Conservation (phyloP, 2,797 vertebrate species). For the Lacerta bilineata region DNA sequence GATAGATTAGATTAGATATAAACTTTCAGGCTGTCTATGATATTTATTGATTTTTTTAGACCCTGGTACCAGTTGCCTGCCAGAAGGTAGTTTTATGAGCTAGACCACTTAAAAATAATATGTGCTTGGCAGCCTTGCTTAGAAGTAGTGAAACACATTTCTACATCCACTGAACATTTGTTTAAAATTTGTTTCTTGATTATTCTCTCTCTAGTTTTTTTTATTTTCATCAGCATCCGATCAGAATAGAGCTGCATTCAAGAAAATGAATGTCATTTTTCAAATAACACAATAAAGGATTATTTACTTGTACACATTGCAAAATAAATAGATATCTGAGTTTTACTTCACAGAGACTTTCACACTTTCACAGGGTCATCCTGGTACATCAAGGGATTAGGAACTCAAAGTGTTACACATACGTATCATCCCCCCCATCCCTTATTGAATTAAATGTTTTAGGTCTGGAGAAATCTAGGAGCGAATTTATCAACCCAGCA, state of each 20-base stretch:
- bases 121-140: constrained; percentile 4
- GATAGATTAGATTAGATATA: too few relatives aligned
- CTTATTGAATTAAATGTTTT: constrained; percentile 26
- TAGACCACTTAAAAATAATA: background rate
- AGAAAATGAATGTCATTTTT: constrained; percentile 3
- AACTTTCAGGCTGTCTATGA: background rate
- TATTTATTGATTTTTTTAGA: constrained; percentile 6
- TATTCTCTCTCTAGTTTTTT: constrained; percentile 46
- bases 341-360: constrained; percentile 33
- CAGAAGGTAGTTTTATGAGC: constrained; percentile 12
- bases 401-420: constrained; percentile 43
- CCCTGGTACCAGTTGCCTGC: background rate
- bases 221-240: background rate
- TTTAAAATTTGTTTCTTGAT: constrained; percentile 10
- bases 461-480: constrained; percentile 23
- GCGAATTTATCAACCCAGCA: constrained; percentile 3
- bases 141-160: background rate
- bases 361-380: constrained; percentile 12
- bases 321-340: constrained; percentile 31
- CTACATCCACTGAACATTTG: background rate
- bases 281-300: constrained; percentile 32
- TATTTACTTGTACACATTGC: constrained; percentile 12
- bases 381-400: constrained; percentile 12
- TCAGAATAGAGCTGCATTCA: constrained; percentile 32
- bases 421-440: background rate